A percentile compares a stretch with the other conserved stretches of the same genome.
Conservation (phyloP, 2,797 vertebrate species). For the Geotrypetes seraphini region DNA sequence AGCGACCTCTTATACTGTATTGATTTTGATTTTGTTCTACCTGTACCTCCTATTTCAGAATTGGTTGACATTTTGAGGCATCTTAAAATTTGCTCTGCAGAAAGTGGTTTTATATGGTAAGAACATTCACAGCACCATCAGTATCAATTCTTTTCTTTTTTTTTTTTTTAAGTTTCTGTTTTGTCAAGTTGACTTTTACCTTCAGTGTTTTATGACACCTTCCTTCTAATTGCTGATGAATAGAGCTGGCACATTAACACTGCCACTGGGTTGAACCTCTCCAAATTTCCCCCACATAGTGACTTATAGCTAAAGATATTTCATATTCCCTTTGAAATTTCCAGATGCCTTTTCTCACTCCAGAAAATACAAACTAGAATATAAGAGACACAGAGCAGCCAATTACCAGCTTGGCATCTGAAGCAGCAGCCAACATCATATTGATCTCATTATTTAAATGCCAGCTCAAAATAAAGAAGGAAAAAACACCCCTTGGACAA, state of each 20-base stretch:
- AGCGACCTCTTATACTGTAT: too few species aligned
- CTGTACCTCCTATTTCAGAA: background rate
- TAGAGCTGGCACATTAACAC: background rate
- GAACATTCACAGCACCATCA: background rate
- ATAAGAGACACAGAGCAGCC: background rate
- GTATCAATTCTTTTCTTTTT: too few species aligned
- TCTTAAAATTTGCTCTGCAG: background rate
- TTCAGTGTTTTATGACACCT: background rate
- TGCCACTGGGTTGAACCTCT: accelerated
- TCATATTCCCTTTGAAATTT: background rate
- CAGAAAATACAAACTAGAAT: background rate
- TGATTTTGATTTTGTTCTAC: too few species aligned
- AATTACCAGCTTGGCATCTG: background rate
- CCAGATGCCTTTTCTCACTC: background rate
- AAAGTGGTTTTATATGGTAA: background rate
- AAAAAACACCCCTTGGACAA: too few species aligned
- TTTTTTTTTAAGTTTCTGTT: too few species aligned
- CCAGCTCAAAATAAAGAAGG: background rate
- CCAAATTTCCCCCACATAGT: background rate
- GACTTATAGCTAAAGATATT: background rate
- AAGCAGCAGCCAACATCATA: background rate
- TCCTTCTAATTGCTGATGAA: background rate
- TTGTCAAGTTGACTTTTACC: background rate
- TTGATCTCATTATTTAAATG: background rate
- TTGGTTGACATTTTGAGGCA: background rate